A percentile compares a stretch with the other conserved stretches of the same genome.
Conservation (phyloP, 2,888 invertebrate species). For the Matsumyia berberina region DNA sequence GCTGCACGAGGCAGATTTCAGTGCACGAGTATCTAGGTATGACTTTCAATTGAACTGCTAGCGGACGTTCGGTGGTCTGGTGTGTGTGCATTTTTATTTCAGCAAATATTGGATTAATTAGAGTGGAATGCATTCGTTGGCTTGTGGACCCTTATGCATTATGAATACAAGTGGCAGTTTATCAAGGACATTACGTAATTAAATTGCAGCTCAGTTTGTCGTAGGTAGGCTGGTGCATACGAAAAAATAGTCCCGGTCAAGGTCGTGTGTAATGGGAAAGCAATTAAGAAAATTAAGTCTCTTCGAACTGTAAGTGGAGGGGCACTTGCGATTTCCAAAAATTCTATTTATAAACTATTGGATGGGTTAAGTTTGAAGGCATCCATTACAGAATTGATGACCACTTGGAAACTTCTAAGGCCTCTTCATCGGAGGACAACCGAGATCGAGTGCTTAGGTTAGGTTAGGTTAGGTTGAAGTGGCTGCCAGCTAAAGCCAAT, state of each 20-base stretch:
- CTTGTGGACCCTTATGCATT: constrained; percentile 31
- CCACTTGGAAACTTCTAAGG: too few relatives aligned
- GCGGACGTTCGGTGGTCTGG: neutral
- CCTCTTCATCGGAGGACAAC: too few relatives aligned
- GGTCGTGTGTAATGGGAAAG: neutral
- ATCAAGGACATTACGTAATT: constrained; percentile 32
- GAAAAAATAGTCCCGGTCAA: neutral
- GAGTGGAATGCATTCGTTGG: constrained; percentile 40
- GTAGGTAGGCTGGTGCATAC: neutral
- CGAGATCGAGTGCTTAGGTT: too few relatives aligned
- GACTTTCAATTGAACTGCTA: constrained; percentile 31
- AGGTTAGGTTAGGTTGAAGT: too few relatives aligned
- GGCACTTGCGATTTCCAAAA: too few relatives aligned
- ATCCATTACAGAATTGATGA: too few relatives aligned
- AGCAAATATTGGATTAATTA: constrained; percentile 55
- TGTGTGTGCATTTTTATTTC: constrained; percentile 30
- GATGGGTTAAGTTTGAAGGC: too few relatives aligned
- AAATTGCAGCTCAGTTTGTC: neutral
- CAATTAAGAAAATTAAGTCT: too few relatives aligned
- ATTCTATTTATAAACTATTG: too few relatives aligned
- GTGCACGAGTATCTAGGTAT: neutral
- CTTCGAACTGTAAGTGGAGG: too few relatives aligned
- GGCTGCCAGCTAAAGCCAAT: too few relatives aligned
- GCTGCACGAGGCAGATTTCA: neutral
- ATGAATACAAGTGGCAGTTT: constrained; percentile 19